Percentiles rank a stretch among this genome's conserved stretches.
Evolutionary conservation across 1,140 invertebrate species (phyloP).

Genomic region (Drosophila nikananu): DNA sequence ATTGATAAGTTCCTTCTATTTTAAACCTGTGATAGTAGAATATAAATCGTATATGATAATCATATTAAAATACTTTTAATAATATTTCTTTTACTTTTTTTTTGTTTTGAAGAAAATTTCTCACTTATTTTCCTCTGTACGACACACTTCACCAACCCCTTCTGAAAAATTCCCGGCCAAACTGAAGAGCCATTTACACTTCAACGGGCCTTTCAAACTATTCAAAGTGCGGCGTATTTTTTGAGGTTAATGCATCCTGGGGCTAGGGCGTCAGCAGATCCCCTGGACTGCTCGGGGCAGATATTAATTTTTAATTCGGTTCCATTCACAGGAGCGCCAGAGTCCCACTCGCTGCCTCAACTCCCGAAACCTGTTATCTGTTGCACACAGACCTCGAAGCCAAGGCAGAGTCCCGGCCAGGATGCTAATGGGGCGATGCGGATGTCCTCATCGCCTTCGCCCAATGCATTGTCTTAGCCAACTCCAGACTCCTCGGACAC

Average conservation of each 20-base stretch:
- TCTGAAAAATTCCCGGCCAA: not conserved
- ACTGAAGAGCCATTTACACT: slow-evolving; percentile 32
- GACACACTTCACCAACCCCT: not conserved
- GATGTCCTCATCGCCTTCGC: slow-evolving; percentile 41
- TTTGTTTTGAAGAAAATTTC: not conserved
- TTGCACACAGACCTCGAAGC: slow-evolving; percentile 72
- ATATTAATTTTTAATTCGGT: slow-evolving; percentile 81
- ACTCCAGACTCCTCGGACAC: slow-evolving; percentile 15
- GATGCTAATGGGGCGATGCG: slow-evolving; percentile 56
- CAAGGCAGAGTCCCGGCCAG: slow-evolving; percentile 21
- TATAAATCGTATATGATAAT: too few species aligned
- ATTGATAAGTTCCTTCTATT: not conserved
- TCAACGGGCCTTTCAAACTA: slow-evolving; percentile 61
- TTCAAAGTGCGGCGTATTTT: slow-evolving; percentile 55
- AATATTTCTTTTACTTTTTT: accelerated
- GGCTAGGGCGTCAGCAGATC: slow-evolving; percentile 53
- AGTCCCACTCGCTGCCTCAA: slow-evolving; percentile 4
- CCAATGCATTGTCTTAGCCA: slow-evolving; percentile 50
- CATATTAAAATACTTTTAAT: not conserved
- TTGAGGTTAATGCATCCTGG: slow-evolving; percentile 83
- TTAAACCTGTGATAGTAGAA: not conserved
- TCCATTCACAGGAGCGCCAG: slow-evolving; percentile 52
- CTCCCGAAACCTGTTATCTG: slow-evolving; percentile 61
- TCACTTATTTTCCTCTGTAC: not conserved
- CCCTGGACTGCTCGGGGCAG: slow-evolving; percentile 63